Conservation (phyloP, 1,140 invertebrate species). For the Ladona fulva region DNA sequence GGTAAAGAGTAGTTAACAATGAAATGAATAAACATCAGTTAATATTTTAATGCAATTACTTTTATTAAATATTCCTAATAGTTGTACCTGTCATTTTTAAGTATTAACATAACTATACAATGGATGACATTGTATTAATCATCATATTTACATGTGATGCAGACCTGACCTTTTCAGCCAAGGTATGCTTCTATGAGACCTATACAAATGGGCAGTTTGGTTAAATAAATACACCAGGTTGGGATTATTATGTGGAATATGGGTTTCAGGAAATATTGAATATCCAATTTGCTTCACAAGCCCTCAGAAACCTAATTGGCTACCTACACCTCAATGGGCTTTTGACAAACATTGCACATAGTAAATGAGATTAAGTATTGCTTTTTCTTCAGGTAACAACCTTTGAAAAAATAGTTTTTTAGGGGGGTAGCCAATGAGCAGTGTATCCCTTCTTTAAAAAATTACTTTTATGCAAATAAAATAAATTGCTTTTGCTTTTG, state of each 20-base stretch:
- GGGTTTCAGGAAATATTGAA: constrained; percentile 4
- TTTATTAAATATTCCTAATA: constrained; percentile 11
- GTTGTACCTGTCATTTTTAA: constrained; percentile 7
- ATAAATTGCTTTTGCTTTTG: constrained; percentile 15
- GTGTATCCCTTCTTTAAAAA: constrained; percentile 15
- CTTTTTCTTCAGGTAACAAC: constrained; percentile 49
- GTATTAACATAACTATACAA: constrained; percentile 10
- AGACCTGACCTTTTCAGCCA: not conserved
- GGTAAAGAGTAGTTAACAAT: too few relatives aligned
- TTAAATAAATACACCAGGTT: constrained; percentile 7
- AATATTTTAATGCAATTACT: not conserved
- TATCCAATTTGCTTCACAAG: constrained; percentile 5
- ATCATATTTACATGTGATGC: constrained; percentile 10
- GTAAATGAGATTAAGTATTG: constrained; percentile 45
- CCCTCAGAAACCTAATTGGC: not conserved
- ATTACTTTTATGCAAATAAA: constrained; percentile 16
- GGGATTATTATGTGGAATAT: constrained; percentile 6
- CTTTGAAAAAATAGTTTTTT: constrained; percentile 54
- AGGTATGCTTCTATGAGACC: not conserved
- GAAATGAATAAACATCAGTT: too few relatives aligned
- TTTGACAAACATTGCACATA: constrained; percentile 7
- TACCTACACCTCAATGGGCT: constrained; percentile 7
- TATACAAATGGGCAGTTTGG: constrained; percentile 4
- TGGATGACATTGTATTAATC: constrained; percentile 10
- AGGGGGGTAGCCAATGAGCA: constrained; percentile 12